These are phyloP conservation scores for Abrostola triplasia DNA, from an alignment of 2,888 invertebrate genomes.

Conservation along the genomic window DNA sequence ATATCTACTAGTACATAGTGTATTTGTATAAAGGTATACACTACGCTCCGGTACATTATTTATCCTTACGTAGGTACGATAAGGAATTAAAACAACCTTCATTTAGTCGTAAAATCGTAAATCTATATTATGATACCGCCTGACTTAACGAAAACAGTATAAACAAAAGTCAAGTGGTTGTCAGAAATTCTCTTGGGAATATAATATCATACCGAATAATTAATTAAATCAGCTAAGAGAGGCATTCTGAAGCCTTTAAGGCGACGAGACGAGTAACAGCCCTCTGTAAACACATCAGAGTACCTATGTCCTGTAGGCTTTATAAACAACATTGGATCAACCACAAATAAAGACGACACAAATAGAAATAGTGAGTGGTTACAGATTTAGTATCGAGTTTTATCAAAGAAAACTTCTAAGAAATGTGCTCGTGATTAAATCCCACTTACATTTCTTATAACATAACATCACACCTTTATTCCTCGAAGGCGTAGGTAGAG, in stretches of 20 bases:
- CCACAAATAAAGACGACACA: too few species aligned
- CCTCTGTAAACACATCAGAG: too few species aligned
- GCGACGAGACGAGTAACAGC: neutral
- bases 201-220: neutral
- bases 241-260: neutral
- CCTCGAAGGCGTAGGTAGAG: too few species aligned
- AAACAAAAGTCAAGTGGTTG: neutral
- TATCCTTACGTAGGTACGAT: neutral
- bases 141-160: neutral
- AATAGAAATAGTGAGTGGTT: too few species aligned
- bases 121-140: neutral
- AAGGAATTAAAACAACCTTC: neutral
- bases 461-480: too few species aligned
- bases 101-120: neutral
- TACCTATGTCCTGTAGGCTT: too few species aligned
- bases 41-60: neutral
- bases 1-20: too few species aligned
- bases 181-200: neutral
- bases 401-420: too few species aligned
- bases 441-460: too few species aligned
- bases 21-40: neutral
- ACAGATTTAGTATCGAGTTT: too few species aligned
- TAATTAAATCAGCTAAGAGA: neutral
- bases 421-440: too few species aligned
- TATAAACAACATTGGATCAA: too few species aligned